Percentiles rank a stretch among this genome's conserved stretches.
Evolutionary conservation across 2,888 invertebrate species (phyloP).

Genomic region (Chouioia cunea): DNA sequence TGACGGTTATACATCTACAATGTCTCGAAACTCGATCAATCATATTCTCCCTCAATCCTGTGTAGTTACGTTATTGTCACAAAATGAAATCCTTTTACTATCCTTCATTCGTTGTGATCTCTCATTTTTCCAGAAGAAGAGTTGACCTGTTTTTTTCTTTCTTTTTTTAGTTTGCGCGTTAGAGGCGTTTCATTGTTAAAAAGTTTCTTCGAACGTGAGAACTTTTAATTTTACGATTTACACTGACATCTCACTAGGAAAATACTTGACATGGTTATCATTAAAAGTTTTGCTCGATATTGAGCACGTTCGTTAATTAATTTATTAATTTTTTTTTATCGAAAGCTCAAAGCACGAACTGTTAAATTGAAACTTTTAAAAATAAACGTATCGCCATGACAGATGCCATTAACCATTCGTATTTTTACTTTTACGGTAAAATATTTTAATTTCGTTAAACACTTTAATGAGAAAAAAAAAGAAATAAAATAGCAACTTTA

Average conservation of each 20-base stretch:
- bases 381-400: neutral
- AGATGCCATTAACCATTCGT: no score
- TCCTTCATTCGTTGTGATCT: neutral
- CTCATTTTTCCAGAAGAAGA: neutral
- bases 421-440: no score
- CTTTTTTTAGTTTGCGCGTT: no score
- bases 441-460: no score
- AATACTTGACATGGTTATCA: neutral
- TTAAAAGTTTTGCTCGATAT: no score
- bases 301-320: no score
- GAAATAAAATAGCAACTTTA: no score
- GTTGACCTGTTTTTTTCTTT: neutral
- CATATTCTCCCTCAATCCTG: conserved; percentile 25
- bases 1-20: conserved; percentile 30
- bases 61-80: conserved; percentile 31
- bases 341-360: no score
- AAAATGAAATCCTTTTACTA: conserved; percentile 34
- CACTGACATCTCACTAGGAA: neutral
- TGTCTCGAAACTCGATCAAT: conserved; percentile 42
- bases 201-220: neutral
- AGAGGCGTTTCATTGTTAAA: conserved; percentile 22
- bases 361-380: conserved; percentile 5
- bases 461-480: no score
- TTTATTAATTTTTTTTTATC: no score
- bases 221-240: neutral